Conservation (phyloP, 2,113 vertebrate species). For the Myotis lucifugus region DNA sequence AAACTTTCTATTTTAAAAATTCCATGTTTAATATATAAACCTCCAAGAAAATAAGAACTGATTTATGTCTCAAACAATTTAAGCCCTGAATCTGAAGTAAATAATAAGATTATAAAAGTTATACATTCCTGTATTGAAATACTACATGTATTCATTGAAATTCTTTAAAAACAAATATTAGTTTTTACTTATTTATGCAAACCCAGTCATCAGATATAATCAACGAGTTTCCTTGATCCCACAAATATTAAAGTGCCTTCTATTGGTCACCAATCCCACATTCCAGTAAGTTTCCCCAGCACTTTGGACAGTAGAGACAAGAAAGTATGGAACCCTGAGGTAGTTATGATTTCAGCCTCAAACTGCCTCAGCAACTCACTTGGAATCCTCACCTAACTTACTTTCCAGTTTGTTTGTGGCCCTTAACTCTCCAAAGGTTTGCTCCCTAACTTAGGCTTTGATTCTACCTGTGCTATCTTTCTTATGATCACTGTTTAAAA, state of each 20-base stretch:
- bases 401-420: neutral
- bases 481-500: neutral
- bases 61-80: neutral
- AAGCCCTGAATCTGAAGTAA: neutral
- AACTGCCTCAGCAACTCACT: neutral
- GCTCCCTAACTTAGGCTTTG: neutral
- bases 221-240: neutral
- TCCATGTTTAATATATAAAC: neutral
- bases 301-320: neutral
- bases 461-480: neutral
- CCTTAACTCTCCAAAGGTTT: neutral
- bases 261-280: neutral
- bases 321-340: neutral
- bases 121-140: neutral
- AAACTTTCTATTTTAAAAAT: neutral
- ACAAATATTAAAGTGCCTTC: neutral
- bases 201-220: neutral
- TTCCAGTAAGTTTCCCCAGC: neutral
- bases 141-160: neutral
- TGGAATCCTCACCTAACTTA: neutral
- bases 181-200: neutral
- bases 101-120: neutral
- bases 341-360: neutral
- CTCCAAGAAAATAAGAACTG: neutral
- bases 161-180: neutral